A percentile compares a stretch with the other conserved stretches of the same genome.
These are phyloP conservation scores for Perizoma affinitatum DNA, from an alignment of 2,888 invertebrate genomes.

Conservation along the genomic window DNA sequence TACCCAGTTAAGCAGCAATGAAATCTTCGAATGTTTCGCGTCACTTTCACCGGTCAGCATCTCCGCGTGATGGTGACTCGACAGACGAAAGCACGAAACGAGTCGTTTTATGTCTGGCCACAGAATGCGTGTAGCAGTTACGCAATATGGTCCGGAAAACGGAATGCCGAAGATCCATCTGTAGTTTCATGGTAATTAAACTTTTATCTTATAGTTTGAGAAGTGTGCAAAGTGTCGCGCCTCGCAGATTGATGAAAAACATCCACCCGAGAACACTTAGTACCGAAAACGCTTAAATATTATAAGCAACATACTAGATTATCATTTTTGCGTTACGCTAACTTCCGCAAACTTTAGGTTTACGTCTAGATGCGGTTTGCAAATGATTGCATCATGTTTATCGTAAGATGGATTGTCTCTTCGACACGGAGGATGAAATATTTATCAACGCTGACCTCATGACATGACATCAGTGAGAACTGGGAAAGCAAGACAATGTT, in stretches of 20 bases:
- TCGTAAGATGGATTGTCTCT: conserved; percentile 14
- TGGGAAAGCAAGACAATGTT: conserved; percentile 37
- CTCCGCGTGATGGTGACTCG: conserved; percentile 29
- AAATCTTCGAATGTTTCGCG: conserved; percentile 45
- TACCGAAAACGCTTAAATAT: too few species aligned
- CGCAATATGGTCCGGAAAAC: conserved; percentile 32
- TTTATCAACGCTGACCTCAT: conserved; percentile 32
- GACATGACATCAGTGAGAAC: conserved; percentile 28
- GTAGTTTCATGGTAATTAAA: conserved; percentile 10
- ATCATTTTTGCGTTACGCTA: too few species aligned
- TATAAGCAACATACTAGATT: too few species aligned
- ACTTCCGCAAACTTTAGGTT: too few species aligned
- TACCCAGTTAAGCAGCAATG: conserved; percentile 47
- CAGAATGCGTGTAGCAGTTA: conserved; percentile 35
- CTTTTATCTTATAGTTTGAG: not conserved
- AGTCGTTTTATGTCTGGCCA: conserved; percentile 24
- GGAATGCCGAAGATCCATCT: conserved; percentile 21
- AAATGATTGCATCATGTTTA: conserved; percentile 10
- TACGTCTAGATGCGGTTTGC: too few species aligned
- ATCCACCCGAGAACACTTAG: too few species aligned
- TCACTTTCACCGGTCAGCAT: conserved; percentile 55
- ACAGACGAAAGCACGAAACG: conserved; percentile 23
- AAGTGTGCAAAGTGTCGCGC: not conserved
- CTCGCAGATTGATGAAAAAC: not conserved
- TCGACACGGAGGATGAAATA: conserved; percentile 7